Base-by-base conservation (phyloP, 2,888 invertebrate species). In the Danaus chrysippus region DNA sequence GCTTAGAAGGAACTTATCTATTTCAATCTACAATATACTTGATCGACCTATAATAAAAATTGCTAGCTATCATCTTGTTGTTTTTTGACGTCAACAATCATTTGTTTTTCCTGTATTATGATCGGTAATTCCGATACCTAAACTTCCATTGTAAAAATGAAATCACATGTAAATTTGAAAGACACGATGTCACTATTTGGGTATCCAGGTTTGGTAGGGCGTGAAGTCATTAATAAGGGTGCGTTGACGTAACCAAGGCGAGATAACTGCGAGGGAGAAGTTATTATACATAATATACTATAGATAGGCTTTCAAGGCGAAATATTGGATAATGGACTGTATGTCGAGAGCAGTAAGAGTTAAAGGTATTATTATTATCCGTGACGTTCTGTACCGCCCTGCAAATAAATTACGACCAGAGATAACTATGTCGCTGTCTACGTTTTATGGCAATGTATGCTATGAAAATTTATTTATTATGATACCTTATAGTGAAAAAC, bases 181-280 rank as follows among this genome's bases (percentile, higher is more conserved):
- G 46, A 12, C 58, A 56, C 58, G 57, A 62, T 62, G 65, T 53
- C 65, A 59, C 54, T 65, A 62, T 65, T 65, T 65, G 62, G 65
- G 59, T 61, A 62, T 62, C 59, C 62, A 44, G 49, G 57, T 71
- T 66, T 64, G 65, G 61, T 64, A 70, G 73, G 73, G 74, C 74
- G 74, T 80, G 76, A 75, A 75, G 74, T 76, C 79, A 79, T 83
- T 76, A 79, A 81, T 82, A 79, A 79, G 75, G 68, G 68, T 68
- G 68, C 65, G 58, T 68, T 79, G 78, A 79, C 79, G 77, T 81
- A 79, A 79, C 73, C 70, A 64, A 70, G 69, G 74, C 70, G 75
- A 76, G 77, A 77, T 75, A 76, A 74, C 73, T 68, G 59, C 58
- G 61, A 64, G 70, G 74, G 73, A 71, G 71, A 68, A 68, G 71